These are phyloP conservation scores for Burhinus oedicnemus DNA, from an alignment of 2,113 vertebrate species.

Conservation along the genomic window DNA sequence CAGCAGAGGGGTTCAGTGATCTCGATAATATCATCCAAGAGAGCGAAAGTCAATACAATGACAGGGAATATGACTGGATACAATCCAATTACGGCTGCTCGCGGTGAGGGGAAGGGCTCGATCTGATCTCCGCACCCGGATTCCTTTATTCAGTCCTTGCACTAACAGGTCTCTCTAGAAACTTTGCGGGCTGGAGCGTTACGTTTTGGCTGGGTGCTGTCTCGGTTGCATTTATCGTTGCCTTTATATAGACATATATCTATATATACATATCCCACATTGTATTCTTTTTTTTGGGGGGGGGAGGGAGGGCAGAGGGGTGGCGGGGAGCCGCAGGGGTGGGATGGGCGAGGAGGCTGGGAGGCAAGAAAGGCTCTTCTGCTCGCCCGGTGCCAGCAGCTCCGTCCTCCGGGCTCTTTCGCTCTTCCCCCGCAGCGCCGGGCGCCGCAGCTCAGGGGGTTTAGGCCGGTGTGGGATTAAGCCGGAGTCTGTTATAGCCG, in stretches of 20 bases:
- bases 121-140: conserved; percentile 62
- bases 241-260: neutral
- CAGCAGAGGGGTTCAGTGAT: conserved; percentile 88
- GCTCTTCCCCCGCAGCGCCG: no score
- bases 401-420: neutral
- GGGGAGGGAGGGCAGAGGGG: no score
- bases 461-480: neutral
- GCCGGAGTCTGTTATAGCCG: neutral
- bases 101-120: conserved; percentile 62
- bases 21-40: conserved; percentile 93
- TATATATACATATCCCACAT: no score
- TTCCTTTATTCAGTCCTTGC: conserved; percentile 58
- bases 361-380: neutral
- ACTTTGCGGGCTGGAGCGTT: neutral
- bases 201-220: neutral
- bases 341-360: neutral
- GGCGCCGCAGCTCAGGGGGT: neutral
- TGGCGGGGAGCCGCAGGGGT: no score
- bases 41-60: conserved; percentile 91
- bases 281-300: neutral
- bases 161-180: conserved; percentile 54
- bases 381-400: neutral
- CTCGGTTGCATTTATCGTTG: neutral
- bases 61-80: conserved; percentile 91
- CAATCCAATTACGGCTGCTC: conserved; percentile 96